phyloP scores from a whole-genome alignment of 2,888 invertebrate species.

The Epinotia nisella region DNA sequence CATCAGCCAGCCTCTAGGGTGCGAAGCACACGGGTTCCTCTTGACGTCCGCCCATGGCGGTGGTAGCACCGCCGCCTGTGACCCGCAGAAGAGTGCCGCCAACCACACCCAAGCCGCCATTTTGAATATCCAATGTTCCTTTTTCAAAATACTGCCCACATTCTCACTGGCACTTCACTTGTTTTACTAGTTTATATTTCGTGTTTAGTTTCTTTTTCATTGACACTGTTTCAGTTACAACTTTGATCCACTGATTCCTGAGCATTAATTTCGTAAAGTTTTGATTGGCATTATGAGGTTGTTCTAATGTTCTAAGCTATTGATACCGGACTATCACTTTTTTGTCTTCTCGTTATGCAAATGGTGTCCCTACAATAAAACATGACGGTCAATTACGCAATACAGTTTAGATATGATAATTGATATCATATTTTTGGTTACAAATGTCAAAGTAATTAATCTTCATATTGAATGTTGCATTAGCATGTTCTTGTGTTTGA shows the following conservation, averaged over 20 bases:
- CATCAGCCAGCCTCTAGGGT: slow-evolving; percentile 93
- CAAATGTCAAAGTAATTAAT: slow-evolving; percentile 43
- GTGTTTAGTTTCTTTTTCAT: neutral
- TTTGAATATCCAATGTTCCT: slow-evolving; percentile 46
- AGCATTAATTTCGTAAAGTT: slow-evolving; percentile 12
- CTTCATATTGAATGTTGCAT: slow-evolving; percentile 23
- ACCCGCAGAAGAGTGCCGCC: slow-evolving; percentile 72
- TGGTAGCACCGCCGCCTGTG: slow-evolving; percentile 88
- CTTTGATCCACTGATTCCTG: slow-evolving; percentile 2
- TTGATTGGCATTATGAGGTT: slow-evolving; percentile 37
- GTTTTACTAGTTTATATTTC: slow-evolving; percentile 3
- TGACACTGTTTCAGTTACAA: slow-evolving; percentile 15
- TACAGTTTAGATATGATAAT: slow-evolving; percentile 39
- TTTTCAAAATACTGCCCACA: slow-evolving; percentile 46
- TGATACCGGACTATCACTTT: neutral
- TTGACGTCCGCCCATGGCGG: slow-evolving; percentile 94
- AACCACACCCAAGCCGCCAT: slow-evolving; percentile 77
- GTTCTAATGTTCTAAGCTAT: slow-evolving; percentile 3
- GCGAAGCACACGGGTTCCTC: slow-evolving; percentile 91
- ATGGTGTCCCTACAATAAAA: slow-evolving; percentile 15
- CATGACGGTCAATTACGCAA: slow-evolving; percentile 26
- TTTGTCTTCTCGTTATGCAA: slow-evolving; percentile 30
- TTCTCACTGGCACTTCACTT: slow-evolving; percentile 41
- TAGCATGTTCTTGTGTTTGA: slow-evolving; percentile 7
- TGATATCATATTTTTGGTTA: slow-evolving; percentile 32